Conservation (phyloP, 92 coral and sea anemone species). For the Hydrozoanthus gracilis region DNA sequence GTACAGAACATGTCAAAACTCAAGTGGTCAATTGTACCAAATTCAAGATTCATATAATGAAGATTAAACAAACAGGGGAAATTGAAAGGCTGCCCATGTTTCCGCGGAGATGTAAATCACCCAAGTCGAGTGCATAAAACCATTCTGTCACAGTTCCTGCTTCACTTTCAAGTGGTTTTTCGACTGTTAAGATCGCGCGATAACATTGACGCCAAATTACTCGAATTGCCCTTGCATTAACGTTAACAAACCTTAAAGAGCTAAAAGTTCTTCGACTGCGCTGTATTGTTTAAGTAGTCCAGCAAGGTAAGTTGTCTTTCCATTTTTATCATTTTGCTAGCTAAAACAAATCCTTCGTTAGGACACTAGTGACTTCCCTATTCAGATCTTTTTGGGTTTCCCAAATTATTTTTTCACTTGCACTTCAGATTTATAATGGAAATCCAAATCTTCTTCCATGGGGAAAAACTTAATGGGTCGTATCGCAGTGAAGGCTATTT, state of each 20-base stretch:
- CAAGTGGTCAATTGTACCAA: slow-evolving; percentile 51
- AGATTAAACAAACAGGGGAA: slow-evolving; percentile 48
- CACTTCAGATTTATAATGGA: not conserved
- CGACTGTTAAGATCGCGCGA: not conserved
- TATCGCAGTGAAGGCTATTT: not conserved
- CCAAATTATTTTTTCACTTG: not conserved
- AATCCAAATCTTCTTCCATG: not conserved
- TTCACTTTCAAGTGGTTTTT: slow-evolving; percentile 11
- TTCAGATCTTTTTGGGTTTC: not conserved
- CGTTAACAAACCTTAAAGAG: too few species aligned
- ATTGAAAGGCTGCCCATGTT: slow-evolving; percentile 28
- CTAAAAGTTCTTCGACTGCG: too few species aligned
- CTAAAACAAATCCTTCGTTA: not conserved
- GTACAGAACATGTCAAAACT: slow-evolving; percentile 37
- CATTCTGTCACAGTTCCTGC: not conserved
- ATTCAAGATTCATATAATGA: slow-evolving; percentile 46
- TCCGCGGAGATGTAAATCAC: slow-evolving; percentile 43
- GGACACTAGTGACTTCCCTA: not conserved
- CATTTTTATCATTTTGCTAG: not conserved
- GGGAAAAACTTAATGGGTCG: not conserved
- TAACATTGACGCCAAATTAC: too few species aligned
- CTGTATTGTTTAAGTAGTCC: too few species aligned
- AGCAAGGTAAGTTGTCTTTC: not conserved
- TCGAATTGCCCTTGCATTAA: too few species aligned
- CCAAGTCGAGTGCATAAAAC: slow-evolving; percentile 38